Evolutionary conservation across 2,888 invertebrate species (phyloP).

Genomic region (Teleogryllus oceanicus): DNA sequence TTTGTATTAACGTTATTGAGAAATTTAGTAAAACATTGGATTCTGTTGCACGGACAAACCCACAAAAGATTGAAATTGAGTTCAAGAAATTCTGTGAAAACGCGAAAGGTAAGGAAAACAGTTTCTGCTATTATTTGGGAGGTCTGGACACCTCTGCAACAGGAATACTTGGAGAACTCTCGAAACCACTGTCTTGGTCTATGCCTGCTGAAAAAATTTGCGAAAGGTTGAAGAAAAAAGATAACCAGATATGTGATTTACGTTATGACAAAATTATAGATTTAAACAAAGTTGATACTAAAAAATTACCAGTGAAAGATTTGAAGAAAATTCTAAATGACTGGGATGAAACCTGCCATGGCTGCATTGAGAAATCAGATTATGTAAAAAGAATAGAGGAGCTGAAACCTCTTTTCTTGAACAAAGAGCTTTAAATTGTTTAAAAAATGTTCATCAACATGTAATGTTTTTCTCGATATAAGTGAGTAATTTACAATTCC

Average conservation of each 20-base stretch:
- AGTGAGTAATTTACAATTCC: no score
- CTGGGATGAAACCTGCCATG: background rate
- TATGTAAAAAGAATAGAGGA: background rate
- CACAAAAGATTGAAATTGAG: background rate
- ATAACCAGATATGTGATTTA: constrained; percentile 94
- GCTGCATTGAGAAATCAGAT: background rate
- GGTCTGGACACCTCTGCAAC: constrained; percentile 96
- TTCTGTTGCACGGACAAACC: background rate
- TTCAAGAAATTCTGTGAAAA: background rate
- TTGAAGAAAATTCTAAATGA: background rate
- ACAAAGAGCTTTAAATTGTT: no score
- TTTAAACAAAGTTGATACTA: background rate
- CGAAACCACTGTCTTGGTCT: constrained; percentile 92
- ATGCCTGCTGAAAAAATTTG: constrained; percentile 95
- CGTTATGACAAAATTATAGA: constrained; percentile 65
- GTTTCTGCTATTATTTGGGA: constrained; percentile 90
- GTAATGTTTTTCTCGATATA: no score
- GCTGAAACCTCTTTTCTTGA: background rate
- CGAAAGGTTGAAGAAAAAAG: constrained; percentile 86
- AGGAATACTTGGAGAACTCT: constrained; percentile 88
- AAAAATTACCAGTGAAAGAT: background rate
- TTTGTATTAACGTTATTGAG: background rate
- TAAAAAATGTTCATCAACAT: no score
- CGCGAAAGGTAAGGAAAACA: background rate
- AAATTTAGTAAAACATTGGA: background rate